Base-by-base conservation (phyloP, 2,888 invertebrate species). In the Mactromeris polynyma region DNA sequence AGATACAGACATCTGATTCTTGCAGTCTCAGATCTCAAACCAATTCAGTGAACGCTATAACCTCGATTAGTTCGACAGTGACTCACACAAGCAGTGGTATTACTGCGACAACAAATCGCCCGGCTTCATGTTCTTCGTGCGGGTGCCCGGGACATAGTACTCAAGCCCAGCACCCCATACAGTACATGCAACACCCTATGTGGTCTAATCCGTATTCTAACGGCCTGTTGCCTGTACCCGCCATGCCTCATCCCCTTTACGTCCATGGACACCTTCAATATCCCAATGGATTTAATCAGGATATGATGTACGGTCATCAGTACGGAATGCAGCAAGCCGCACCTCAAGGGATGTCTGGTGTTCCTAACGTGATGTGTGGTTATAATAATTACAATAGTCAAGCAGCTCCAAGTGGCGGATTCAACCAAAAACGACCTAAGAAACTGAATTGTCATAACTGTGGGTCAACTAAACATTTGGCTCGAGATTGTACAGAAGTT, bases 401-500 rank as follows among this genome's bases (percentile, higher is more conserved):
- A 21, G 58, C 54, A 21, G 38, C 46, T n/a, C 51, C 84, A n/a
- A 58, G 36, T 77, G 82, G 77, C 3, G 87, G 87, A 40, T 87
- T 88, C 42, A 82, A 46, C 73, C 81, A 78, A 33, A 83, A 89
- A 38, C 91, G 90, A 84, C 83, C 90, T 36, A 90, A 91, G 82
- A 91, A 88, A 82, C 64, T 87, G 11, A 93, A 98, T 77, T 99
- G 99, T 97, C 99, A 98, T 97, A 99, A 99, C 97, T 99, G 99
- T 97, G 99, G 99, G 90, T 98, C 98, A 85, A 97, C 98, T 86
- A 98, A 98, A 83, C 99, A 99, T 97, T 97, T 97, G 83, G 98
- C 98, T 38, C 97, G 98, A 94, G 99, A 99, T 94, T 99, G 99
- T 97, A 98, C 98, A 96, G 98, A 98, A 96, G 98, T 98, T 92